Percentiles rank a stretch among this genome's conserved stretches.
Evolutionary conservation across 2,113 vertebrate species (phyloP).

Genomic region (Chamaea fasciata): DNA sequence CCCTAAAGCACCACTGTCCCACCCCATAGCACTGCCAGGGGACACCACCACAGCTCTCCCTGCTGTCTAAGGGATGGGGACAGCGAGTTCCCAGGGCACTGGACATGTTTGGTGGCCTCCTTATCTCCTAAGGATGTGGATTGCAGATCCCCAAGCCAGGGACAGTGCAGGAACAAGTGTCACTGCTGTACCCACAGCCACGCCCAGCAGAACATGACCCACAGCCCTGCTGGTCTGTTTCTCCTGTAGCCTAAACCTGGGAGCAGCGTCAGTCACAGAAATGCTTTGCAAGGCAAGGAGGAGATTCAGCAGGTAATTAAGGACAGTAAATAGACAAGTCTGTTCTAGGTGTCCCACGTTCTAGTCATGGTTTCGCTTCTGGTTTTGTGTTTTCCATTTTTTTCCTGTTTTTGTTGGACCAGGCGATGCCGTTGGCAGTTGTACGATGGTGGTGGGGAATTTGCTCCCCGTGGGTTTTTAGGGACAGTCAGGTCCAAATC

Average conservation of each 20-base stretch:
- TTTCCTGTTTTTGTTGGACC: not conserved
- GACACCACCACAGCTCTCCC: not conserved
- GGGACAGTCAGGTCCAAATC: not conserved
- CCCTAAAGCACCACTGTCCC: not conserved
- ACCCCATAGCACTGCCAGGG: not conserved
- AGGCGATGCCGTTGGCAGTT: not conserved
- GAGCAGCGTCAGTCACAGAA: not conserved
- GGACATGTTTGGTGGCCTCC: not conserved
- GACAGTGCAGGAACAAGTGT: accelerated
- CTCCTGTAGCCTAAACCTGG: not conserved
- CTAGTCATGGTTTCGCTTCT: not conserved
- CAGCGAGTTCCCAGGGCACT: not conserved
- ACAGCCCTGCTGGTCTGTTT: not conserved
- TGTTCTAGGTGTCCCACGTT: not conserved
- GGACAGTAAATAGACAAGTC: not conserved
- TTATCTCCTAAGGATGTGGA: not conserved
- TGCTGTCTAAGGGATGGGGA: not conserved
- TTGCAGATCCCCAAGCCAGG: accelerated
- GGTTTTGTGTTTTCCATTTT: not conserved
- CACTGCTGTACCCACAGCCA: not conserved
- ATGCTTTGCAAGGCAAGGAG: not conserved
- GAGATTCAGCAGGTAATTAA: not conserved
- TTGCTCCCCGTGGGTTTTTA: not conserved
- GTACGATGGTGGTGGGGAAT: not conserved
- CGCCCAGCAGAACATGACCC: not conserved